Evolutionary conservation across 2,797 vertebrate species (phyloP).

Genomic region (Coregonus ussuriensis): DNA sequence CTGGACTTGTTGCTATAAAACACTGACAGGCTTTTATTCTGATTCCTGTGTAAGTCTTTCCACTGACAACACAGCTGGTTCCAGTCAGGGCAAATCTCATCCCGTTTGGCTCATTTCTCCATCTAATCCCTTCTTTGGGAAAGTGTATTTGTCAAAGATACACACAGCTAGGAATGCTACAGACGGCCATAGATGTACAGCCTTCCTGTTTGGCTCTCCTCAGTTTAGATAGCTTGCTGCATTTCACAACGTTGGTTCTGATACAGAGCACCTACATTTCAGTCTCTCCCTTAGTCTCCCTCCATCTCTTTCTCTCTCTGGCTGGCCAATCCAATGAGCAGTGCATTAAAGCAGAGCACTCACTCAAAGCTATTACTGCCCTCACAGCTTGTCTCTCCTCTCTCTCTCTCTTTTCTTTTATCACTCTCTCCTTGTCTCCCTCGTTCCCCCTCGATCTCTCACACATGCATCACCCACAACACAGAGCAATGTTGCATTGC

Average conservation of each 20-base stretch:
- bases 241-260: slow-evolving; percentile 67
- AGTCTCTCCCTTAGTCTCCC: slow-evolving; percentile 40
- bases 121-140: slow-evolving; percentile 66
- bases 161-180: slow-evolving; percentile 73
- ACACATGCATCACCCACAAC: slow-evolving; percentile 6
- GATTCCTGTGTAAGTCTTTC: slow-evolving; percentile 61
- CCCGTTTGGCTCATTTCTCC: slow-evolving; percentile 69
- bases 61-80: slow-evolving; percentile 73
- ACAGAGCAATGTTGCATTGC: neutral
- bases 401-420: slow-evolving; percentile 6
- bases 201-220: slow-evolving; percentile 68
- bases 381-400: slow-evolving; percentile 20
- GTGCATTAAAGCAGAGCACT: slow-evolving; percentile 49
- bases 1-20: slow-evolving; percentile 49
- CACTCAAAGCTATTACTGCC: slow-evolving; percentile 47
- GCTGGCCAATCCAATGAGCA: slow-evolving; percentile 40
- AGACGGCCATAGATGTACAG: slow-evolving; percentile 79
- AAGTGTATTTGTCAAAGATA: slow-evolving; percentile 73
- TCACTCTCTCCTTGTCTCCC: slow-evolving; percentile 4
- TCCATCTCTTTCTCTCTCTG: slow-evolving; percentile 41
- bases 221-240: slow-evolving; percentile 64
- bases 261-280: slow-evolving; percentile 76
- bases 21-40: slow-evolving; percentile 56
- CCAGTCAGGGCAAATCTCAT: slow-evolving; percentile 63
- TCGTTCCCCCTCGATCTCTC: neutral